These are phyloP conservation scores for Schizaphis graminum DNA, from an alignment of 2,888 invertebrate species.

Conservation along the genomic window DNA sequence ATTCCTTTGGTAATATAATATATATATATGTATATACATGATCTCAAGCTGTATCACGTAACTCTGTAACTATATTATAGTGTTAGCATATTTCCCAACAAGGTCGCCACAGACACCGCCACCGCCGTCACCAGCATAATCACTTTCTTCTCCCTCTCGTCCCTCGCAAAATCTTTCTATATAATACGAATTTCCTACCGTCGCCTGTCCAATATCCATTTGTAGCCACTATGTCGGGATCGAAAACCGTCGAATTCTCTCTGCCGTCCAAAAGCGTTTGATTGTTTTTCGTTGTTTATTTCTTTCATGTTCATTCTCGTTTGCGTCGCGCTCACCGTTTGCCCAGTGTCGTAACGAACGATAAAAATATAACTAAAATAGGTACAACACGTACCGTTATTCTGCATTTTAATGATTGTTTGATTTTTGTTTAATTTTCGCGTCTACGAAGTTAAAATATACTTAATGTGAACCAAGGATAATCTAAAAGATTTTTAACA, in stretches of 20 bases:
- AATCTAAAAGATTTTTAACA: background rate
- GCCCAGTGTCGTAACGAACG: background rate
- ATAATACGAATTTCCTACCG: conserved; percentile 49
- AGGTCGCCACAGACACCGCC: conserved; percentile 47
- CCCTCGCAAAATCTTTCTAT: conserved; percentile 53
- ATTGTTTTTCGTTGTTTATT: background rate
- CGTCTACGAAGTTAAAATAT: background rate
- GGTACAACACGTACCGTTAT: background rate
- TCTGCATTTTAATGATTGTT: background rate
- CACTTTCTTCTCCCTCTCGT: conserved; percentile 53
- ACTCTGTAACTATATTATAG: background rate
- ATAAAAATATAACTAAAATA: background rate
- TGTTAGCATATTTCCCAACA: conserved; percentile 25
- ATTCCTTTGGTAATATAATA: background rate
- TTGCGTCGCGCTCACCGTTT: background rate
- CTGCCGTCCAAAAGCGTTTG: conserved; percentile 6
- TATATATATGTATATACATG: background rate
- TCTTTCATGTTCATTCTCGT: background rate
- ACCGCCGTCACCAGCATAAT: conserved; percentile 5
- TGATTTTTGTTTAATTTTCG: background rate
- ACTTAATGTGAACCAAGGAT: conserved; percentile 21
- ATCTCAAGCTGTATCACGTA: background rate
- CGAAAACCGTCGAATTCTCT: conserved; percentile 14
- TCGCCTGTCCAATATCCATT: background rate
- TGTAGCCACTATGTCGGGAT: conserved; percentile 35